Conservation (phyloP, 1,140 invertebrate genomes). For the Hermatobates lingyangjiaoensis region DNA sequence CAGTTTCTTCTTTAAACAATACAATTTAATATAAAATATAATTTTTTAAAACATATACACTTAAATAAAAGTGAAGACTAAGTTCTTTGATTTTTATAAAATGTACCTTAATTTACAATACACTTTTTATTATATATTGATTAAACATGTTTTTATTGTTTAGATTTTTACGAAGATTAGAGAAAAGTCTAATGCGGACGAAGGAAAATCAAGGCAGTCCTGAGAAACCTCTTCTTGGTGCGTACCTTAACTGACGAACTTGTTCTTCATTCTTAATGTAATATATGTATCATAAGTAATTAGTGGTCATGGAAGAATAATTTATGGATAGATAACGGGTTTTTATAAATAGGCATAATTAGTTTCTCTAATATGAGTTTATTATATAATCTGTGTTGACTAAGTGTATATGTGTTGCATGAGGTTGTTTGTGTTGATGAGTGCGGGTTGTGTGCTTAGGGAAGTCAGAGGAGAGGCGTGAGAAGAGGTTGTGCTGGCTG, state of each 20-base stretch:
- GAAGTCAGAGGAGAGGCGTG: background rate
- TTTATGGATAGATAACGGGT: no score
- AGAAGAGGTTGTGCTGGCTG: constrained; percentile 3
- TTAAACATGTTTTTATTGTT: constrained; percentile 17
- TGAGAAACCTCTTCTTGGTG: constrained; percentile 8
- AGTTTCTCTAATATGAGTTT: no score
- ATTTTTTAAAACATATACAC: background rate
- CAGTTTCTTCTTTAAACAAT: no score
- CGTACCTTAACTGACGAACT: background rate
- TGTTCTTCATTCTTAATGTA: no score
- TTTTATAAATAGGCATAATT: no score
- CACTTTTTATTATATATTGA: no score
- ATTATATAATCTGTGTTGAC: no score
- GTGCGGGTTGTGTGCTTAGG: no score
- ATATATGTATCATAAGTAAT: no score
- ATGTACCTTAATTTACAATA: background rate
- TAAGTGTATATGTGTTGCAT: no score
- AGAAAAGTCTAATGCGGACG: constrained; percentile 36
- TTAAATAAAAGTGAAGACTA: background rate
- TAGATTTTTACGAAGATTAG: constrained; percentile 34
- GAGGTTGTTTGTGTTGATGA: no score
- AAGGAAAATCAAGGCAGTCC: constrained; percentile 8
- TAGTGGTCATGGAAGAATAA: no score
- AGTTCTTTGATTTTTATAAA: background rate
- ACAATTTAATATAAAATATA: background rate